Evolutionary conservation across 2,888 invertebrate genomes (phyloP), one percentile per base, ranked within the genome.

Genomic region (Hanleya hanleyi): DNA sequence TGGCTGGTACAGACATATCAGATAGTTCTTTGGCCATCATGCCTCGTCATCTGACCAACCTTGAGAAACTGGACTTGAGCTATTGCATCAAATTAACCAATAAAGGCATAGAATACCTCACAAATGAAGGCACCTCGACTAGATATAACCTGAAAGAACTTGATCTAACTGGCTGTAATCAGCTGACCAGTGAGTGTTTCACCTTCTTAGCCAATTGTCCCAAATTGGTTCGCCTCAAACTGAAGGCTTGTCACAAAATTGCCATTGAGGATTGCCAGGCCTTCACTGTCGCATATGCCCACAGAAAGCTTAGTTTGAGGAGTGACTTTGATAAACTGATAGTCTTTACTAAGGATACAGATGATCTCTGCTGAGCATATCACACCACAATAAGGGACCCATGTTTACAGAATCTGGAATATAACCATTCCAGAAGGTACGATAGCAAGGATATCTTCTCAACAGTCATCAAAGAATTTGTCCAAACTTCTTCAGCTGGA

Each of bases 11-110:
- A 0, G 96, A 97, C 84, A 94, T 98, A 77, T 95, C 96, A 0
- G 97, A 97, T 89, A 94, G 96, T n/a, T 94, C 96, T 0, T 92
- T 96, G 90, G 93, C 89, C 67, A 84, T 89, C 36, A 83, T 91
- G 32, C 84, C 87, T 12, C 84, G 87, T 62, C 85, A 90, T 77
- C 74, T 91, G 69, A 84, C 81, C 5, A 76, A 77, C 12, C 92
- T 97, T 69, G 93, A 93, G 71, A 94, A 94, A 80, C 91, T 97
- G 81, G 96, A 96, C 91, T 92, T 97, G 94, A 96, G 78, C 77
- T 95, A 96, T 71, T 97, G 97, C 91, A 94, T 95, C 72, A 93
- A 96, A 33, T 93, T 97, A 50, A 96, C 96, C 0, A 97, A 97
- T 90, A 96, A 96, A 15, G 97, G 97, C 64, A 95, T 97, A 66